Conservation (phyloP, 2,113 vertebrate genomes). For the Pontoporia blainvillei region DNA sequence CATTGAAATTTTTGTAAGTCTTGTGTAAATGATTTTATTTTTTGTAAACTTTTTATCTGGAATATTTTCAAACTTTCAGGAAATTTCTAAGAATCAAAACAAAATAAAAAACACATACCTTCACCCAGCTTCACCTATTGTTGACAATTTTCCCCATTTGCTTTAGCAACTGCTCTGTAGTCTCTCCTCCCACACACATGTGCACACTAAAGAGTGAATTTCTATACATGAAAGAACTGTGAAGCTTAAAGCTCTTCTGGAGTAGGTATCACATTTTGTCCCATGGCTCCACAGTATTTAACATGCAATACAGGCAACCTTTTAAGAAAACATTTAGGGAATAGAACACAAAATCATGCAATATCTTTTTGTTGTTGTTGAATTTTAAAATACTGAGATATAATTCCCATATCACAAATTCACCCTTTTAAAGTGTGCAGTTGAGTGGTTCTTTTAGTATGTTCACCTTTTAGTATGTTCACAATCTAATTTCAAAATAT, state of each 20-base stretch:
- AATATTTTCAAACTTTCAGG: neutral
- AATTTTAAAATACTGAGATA: neutral
- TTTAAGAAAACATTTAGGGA: neutral
- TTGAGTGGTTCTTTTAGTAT: neutral
- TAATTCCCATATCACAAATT: neutral
- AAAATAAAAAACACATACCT: neutral
- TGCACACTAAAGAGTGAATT: neutral
- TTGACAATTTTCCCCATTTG: neutral
- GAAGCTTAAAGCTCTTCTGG: neutral
- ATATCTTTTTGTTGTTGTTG: neutral
- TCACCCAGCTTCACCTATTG: neutral
- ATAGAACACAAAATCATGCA: neutral
- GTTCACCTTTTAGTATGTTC: neutral
- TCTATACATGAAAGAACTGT: neutral
- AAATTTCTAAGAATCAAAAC: neutral
- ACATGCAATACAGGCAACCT: neutral
- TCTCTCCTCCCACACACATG: neutral
- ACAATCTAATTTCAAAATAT: neutral
- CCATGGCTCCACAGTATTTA: neutral
- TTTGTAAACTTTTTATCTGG: neutral
- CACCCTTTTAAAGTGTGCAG: neutral
- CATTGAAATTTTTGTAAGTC: neutral
- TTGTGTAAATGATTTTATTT: neutral
- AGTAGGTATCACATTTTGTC: neutral
- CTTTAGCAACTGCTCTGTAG: neutral